Evolutionary conservation across 2,888 invertebrate genomes (phyloP).

Genomic region (Torymus tubicola): DNA sequence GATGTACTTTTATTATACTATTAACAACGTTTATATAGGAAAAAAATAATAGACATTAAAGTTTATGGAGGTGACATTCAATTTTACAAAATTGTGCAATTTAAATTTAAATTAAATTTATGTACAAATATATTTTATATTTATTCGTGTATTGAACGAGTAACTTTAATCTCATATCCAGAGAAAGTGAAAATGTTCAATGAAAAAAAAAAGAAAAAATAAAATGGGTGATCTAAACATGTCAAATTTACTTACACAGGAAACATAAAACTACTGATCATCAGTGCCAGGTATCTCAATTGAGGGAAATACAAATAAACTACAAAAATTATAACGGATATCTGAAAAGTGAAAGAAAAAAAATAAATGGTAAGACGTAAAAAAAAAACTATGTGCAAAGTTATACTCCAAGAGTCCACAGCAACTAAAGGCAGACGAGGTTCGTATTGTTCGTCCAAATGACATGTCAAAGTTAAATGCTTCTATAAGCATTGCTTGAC

Average conservation of each 20-base stretch:
- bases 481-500: slow-evolving; percentile 39
- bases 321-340: slow-evolving; percentile 68
- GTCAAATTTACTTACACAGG: slow-evolving; percentile 67
- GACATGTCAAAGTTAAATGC: slow-evolving; percentile 13
- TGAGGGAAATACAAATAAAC: slow-evolving; percentile 66
- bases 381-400: slow-evolving; percentile 59
- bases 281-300: slow-evolving; percentile 66
- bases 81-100: too few species aligned
- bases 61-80: too few species aligned
- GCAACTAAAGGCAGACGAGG: slow-evolving; percentile 52
- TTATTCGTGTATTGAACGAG: slow-evolving; percentile 2
- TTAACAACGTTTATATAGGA: neutral
- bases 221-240: slow-evolving; percentile 40
- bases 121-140: neutral
- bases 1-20: neutral
- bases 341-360: slow-evolving; percentile 69
- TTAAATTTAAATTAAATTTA: neutral
- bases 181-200: slow-evolving; percentile 25
- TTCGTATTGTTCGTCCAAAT: slow-evolving; percentile 52
- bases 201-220: slow-evolving; percentile 25
- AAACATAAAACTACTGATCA: slow-evolving; percentile 67
- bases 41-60: neutral
- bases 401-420: slow-evolving; percentile 53
- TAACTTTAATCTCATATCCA: slow-evolving; percentile 6
- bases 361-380: slow-evolving; percentile 59